Conservation (phyloP, 23 tunicate species). For the Botrylloides violaceus region DNA sequence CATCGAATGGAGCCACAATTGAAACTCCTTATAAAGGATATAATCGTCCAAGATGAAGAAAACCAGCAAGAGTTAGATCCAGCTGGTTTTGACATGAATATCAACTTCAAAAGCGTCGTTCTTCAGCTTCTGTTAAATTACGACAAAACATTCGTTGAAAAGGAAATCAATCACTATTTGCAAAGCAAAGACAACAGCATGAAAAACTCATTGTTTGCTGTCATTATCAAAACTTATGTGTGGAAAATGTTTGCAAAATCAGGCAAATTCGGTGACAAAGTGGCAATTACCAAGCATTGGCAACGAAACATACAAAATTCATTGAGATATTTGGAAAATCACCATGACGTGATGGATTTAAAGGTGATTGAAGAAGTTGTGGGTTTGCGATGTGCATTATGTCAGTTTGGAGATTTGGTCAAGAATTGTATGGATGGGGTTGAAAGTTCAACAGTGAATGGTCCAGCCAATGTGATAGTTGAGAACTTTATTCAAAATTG, state of each 20-base stretch:
- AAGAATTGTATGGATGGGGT: neutral
- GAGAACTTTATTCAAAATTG: neutral
- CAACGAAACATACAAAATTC: neutral
- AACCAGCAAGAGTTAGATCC: neutral
- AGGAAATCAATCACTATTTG: neutral
- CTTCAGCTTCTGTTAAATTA: slow-evolving; percentile 33
- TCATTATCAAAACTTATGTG: neutral
- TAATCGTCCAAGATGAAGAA: slow-evolving; percentile 26
- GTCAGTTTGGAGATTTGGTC: neutral
- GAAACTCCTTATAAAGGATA: neutral
- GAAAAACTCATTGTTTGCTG: neutral
- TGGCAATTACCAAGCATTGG: neutral
- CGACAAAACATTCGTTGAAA: neutral
- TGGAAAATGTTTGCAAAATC: neutral
- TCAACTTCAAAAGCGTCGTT: slow-evolving; percentile 39
- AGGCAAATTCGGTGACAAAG: neutral
- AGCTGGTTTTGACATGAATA: slow-evolving; percentile 35
- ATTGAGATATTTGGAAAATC: neutral
- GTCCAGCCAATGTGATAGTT: neutral
- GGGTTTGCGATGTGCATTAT: neutral
- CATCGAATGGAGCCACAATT: neutral
- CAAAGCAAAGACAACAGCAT: neutral
- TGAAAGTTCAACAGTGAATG: neutral
- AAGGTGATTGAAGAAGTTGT: neutral
- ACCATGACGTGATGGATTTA: neutral